These are phyloP conservation scores for Crypturellus undulatus DNA, from an alignment of 2,113 vertebrate species.

Conservation along the genomic window DNA sequence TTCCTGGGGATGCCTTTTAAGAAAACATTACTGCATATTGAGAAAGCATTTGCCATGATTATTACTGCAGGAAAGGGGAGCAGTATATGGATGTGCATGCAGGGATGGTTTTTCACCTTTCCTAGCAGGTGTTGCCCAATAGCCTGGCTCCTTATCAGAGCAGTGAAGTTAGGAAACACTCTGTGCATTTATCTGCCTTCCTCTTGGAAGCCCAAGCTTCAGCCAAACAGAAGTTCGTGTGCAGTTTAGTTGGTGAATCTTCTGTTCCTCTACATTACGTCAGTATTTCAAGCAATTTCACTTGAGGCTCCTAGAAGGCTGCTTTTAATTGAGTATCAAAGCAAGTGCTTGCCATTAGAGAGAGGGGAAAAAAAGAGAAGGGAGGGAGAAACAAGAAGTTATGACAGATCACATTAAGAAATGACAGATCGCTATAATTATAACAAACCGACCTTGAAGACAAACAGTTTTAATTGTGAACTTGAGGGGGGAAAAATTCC, in stretches of 20 bases:
- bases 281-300: constrained; percentile 8
- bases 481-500: constrained; percentile 17
- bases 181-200: not conserved
- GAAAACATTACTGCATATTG: not conserved
- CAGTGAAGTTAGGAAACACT: not conserved
- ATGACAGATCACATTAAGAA: constrained; percentile 58
- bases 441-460: constrained; percentile 58
- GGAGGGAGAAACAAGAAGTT: not conserved
- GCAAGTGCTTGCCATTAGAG: not conserved
- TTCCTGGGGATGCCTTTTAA: not conserved
- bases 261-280: not conserved
- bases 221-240: not conserved
- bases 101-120: not conserved
- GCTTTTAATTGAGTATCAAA: not conserved
- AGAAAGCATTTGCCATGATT: not conserved
- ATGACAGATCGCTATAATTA: constrained; percentile 62
- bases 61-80: not conserved
- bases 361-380: no score
- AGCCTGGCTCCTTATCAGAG: not conserved
- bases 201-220: not conserved
- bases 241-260: not conserved
- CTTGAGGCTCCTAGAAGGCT: not conserved
- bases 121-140: rapidly evolving
- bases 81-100: rapidly evolving
- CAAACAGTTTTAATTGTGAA: constrained; percentile 63